Percentiles rank a stretch among this genome's conserved stretches.
Conservation (phyloP, 2,113 vertebrate genomes). For the Leptodactylus fuscus region DNA sequence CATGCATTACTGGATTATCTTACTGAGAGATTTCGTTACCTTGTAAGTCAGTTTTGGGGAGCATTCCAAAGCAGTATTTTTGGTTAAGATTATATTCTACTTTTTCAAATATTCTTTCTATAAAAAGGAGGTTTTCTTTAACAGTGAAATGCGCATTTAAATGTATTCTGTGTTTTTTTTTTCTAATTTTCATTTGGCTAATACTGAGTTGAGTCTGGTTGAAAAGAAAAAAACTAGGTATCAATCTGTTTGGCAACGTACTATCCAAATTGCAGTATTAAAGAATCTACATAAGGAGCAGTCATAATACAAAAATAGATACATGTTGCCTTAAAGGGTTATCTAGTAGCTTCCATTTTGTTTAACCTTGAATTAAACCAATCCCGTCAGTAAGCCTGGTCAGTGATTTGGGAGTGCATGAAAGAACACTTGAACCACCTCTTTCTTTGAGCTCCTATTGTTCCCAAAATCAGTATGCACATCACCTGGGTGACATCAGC, state of each 20-base stretch:
- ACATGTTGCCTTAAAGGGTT: slow-evolving; percentile 86
- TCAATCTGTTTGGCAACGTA: slow-evolving; percentile 79
- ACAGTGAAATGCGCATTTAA: slow-evolving; percentile 75
- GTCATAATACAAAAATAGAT: slow-evolving; percentile 79
- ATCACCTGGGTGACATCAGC: slow-evolving; percentile 72
- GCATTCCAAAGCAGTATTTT: slow-evolving; percentile 81
- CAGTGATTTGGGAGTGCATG: slow-evolving; percentile 76
- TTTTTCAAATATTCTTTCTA: slow-evolving; percentile 73
- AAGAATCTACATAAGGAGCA: slow-evolving; percentile 66
- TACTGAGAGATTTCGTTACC: slow-evolving; percentile 75
- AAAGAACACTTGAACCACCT: slow-evolving; percentile 71
- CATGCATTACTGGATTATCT: slow-evolving; percentile 80
- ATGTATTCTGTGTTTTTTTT: slow-evolving; percentile 75
- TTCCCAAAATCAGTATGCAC: slow-evolving; percentile 77
- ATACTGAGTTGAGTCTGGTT: slow-evolving; percentile 73
- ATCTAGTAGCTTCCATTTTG: slow-evolving; percentile 83
- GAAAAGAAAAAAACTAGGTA: slow-evolving; percentile 73
- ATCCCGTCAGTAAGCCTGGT: slow-evolving; percentile 72
- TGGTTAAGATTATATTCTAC: slow-evolving; percentile 73
- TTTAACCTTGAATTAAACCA: slow-evolving; percentile 76
- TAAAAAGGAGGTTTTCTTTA: slow-evolving; percentile 73
- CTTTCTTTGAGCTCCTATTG: slow-evolving; percentile 70
- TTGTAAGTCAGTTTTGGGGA: slow-evolving; percentile 78
- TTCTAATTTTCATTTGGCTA: slow-evolving; percentile 73
- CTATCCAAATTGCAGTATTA: slow-evolving; percentile 63